Evolutionary conservation across 2,888 invertebrate species (phyloP).

Genomic region (Lordiphosa andalusiaca): DNA sequence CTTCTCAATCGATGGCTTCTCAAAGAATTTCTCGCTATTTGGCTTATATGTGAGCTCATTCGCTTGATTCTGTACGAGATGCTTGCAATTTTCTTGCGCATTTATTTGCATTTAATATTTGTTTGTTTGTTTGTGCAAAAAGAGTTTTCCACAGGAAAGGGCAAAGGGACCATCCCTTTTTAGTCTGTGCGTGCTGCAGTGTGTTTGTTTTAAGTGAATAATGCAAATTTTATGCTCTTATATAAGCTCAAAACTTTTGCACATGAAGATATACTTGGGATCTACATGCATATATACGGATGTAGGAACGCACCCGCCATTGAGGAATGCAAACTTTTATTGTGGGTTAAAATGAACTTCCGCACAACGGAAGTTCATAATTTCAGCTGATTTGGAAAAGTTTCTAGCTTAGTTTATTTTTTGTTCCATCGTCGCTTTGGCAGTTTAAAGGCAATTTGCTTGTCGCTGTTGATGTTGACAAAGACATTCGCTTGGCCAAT

Average conservation of each 20-base stretch:
- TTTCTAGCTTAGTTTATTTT: constrained; percentile 48
- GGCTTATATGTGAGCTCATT: constrained; percentile 31
- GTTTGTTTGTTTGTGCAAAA: constrained; percentile 59
- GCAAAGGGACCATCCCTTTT: constrained; percentile 39
- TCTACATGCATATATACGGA: constrained; percentile 4
- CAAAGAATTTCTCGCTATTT: constrained; percentile 39
- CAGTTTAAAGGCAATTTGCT: constrained; percentile 62
- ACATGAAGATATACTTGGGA: constrained; percentile 49
- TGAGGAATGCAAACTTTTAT: constrained; percentile 70
- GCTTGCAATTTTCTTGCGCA: constrained; percentile 62
- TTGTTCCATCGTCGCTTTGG: constrained; percentile 21
- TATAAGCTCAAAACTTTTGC: constrained; percentile 71
- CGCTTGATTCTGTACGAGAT: constrained; percentile 31
- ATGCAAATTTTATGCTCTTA: constrained; percentile 73
- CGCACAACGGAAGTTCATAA: constrained; percentile 74
- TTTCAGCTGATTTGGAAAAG: constrained; percentile 73
- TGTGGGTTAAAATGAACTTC: constrained; percentile 76
- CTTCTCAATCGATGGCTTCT: constrained; percentile 41
- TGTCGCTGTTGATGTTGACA: constrained; percentile 63
- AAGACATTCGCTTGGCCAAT: constrained; percentile 71
- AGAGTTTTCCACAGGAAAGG: constrained; percentile 56
- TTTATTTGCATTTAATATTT: constrained; percentile 73
- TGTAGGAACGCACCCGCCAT: constrained; percentile 15
- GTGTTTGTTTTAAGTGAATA: constrained; percentile 72
- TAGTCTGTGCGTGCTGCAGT: constrained; percentile 26